These are phyloP conservation scores for Colaptes auratus DNA, from an alignment of 2,113 vertebrate genomes.

Conservation along the genomic window DNA sequence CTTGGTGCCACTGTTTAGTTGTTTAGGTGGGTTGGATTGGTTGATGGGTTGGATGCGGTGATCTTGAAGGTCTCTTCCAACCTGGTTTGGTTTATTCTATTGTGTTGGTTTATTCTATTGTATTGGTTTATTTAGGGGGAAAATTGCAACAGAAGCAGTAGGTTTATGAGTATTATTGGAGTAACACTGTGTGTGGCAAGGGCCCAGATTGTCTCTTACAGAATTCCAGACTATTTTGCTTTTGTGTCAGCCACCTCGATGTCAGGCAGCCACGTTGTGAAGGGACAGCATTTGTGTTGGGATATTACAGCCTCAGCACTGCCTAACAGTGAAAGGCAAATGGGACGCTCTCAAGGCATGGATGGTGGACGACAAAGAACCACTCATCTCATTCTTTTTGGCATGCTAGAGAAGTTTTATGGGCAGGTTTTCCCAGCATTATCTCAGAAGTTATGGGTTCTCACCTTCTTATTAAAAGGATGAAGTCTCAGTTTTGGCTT, in stretches of 20 bases:
- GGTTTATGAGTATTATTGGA: background rate
- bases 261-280: background rate
- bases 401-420: background rate
- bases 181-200: background rate
- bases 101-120: no score
- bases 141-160: background rate
- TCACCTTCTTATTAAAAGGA: background rate
- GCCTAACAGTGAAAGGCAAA: background rate
- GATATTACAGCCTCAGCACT: background rate
- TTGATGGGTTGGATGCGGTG: no score
- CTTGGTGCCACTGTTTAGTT: no score
- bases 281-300: background rate
- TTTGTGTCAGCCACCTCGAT: background rate
- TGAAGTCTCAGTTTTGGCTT: background rate
- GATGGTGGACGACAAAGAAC: background rate
- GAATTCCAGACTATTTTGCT: background rate
- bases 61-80: no score
- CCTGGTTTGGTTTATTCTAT: no score
- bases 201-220: background rate
- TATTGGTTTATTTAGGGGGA: background rate
- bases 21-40: no score
- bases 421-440: background rate
- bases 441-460: accelerated
- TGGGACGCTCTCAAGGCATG: background rate
- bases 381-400: background rate